phyloP scores from a whole-genome alignment of 2,113 vertebrate species.

The Lophotis ruficrista region DNA sequence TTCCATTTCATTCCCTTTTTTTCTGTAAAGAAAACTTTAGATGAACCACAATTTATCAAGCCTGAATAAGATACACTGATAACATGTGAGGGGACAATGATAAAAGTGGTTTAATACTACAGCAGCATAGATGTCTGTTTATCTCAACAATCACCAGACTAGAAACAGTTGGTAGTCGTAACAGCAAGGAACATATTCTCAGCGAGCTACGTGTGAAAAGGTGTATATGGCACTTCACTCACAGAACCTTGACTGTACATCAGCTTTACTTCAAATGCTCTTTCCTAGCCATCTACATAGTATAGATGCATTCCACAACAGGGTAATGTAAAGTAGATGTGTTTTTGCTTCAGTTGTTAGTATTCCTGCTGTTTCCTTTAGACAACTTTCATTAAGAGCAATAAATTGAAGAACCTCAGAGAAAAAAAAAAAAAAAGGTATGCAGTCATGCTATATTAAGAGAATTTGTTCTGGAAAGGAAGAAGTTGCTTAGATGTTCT shows the following conservation, averaged over 20 bases:
- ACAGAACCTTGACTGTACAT: neutral
- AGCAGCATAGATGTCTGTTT: neutral
- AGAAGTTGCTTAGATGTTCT: neutral
- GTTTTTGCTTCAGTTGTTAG: neutral
- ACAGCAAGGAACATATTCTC: neutral
- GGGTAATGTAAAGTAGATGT: neutral
- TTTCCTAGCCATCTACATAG: neutral
- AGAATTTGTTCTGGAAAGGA: neutral
- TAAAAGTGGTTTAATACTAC: neutral
- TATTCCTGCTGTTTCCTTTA: neutral
- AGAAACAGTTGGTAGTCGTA: neutral
- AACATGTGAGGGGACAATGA: neutral
- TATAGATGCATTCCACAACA: neutral
- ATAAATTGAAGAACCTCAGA: fast-evolving
- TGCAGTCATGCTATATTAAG: neutral
- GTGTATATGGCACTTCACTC: neutral
- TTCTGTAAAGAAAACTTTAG: neutral
- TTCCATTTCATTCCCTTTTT: neutral
- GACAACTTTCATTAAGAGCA: neutral
- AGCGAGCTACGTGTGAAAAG: neutral
- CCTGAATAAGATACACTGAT: neutral
- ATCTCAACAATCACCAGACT: neutral
- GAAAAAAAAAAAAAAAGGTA: neutral
- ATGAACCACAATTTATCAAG: neutral
- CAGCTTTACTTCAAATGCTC: neutral